These are phyloP conservation scores for Phoenicopterus ruber DNA, from an alignment of 2,113 vertebrate species.

Conservation along the genomic window DNA sequence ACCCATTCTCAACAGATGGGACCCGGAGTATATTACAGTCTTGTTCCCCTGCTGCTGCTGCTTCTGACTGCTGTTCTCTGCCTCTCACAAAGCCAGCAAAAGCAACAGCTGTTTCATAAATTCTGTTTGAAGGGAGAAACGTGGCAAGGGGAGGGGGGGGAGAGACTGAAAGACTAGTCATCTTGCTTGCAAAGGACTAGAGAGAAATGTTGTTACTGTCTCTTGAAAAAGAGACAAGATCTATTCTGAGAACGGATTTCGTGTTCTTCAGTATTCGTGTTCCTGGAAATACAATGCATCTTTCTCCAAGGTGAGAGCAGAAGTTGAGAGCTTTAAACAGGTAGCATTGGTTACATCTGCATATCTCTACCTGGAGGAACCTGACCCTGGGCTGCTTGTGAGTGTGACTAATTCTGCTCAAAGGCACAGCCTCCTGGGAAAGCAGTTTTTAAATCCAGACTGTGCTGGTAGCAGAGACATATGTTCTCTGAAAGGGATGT, in stretches of 20 bases:
- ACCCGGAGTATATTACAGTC: background rate
- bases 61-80: constrained; percentile 28
- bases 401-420: constrained; percentile 29
- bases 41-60: constrained; percentile 38
- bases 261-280: background rate
- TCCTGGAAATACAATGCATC: background rate
- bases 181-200: background rate
- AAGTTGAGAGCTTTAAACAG: background rate
- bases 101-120: constrained; percentile 48
- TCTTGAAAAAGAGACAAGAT: no score
- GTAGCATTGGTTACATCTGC: background rate
- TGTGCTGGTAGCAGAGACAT: background rate
- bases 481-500: background rate
- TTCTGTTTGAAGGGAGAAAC: background rate
- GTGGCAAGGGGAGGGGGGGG: background rate
- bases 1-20: constrained; percentile 31
- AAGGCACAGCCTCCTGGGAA: constrained; percentile 16
- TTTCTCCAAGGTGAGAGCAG: background rate
- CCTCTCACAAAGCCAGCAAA: constrained; percentile 25
- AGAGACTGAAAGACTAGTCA: background rate
- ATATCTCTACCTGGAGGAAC: background rate
- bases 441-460: background rate
- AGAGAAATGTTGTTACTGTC: background rate
- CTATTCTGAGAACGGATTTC: background rate
- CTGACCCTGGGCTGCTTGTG: background rate